phyloP scores from a whole-genome alignment of 2,888 invertebrate genomes.

The Pasiphila rectangulata region DNA sequence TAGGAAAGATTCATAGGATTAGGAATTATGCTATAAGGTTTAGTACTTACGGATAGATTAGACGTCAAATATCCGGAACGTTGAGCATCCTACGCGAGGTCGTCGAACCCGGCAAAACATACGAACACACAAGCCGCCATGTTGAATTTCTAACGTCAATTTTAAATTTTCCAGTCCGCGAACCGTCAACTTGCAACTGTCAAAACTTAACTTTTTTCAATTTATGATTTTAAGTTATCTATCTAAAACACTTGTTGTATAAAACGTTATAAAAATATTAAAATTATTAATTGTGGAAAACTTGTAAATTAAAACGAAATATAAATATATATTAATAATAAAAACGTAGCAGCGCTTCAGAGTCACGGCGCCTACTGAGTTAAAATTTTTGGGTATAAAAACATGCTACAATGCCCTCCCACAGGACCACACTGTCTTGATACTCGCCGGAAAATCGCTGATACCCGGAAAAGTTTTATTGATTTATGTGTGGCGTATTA shows the following conservation, averaged over 20 bases:
- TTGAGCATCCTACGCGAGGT: slow-evolving; percentile 73
- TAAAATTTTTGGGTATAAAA: slow-evolving; percentile 82
- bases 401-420: slow-evolving; percentile 80
- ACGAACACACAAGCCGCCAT: slow-evolving; percentile 74
- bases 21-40: not conserved
- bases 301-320: slow-evolving; percentile 81
- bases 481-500: slow-evolving; percentile 33
- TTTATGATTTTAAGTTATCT: slow-evolving; percentile 59
- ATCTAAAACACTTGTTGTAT: slow-evolving; percentile 78
- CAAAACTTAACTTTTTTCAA: slow-evolving; percentile 34
- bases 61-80: slow-evolving; percentile 75
- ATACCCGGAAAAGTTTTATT: slow-evolving; percentile 33
- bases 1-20: not conserved
- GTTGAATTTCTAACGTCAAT: slow-evolving; percentile 56
- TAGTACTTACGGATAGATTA: slow-evolving; percentile 72
- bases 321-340: slow-evolving; percentile 81
- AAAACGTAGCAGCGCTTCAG: slow-evolving; percentile 78
- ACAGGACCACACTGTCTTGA: slow-evolving; percentile 58
- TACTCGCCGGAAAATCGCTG: slow-evolving; percentile 53
- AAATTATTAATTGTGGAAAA: slow-evolving; percentile 80
- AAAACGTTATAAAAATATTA: slow-evolving; percentile 81
- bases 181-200: slow-evolving; percentile 56
- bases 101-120: slow-evolving; percentile 63
- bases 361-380: slow-evolving; percentile 81
- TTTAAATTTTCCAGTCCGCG: slow-evolving; percentile 44